Conservation (phyloP, 2,113 vertebrate species). For the Mus pahari region DNA sequence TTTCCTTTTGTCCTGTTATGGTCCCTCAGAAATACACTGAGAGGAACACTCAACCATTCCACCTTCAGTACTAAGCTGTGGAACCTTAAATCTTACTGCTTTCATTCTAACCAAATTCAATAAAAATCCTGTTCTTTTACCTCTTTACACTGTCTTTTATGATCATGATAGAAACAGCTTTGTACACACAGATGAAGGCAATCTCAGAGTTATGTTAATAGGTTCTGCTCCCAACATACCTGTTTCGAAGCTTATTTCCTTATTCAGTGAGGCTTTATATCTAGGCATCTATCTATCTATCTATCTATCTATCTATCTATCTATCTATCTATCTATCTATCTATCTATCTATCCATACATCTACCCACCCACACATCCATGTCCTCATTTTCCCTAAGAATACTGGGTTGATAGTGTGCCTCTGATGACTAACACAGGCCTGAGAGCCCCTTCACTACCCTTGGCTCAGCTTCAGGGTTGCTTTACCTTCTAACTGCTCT, state of each 20-base stretch:
- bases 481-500: neutral
- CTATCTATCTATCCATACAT: too few species aligned
- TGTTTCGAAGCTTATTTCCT: constrained; percentile 9
- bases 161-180: neutral
- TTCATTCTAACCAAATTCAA: neutral
- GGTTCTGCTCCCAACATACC: neutral
- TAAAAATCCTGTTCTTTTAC: neutral
- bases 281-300: neutral
- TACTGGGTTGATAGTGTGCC: neutral
- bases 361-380: neutral
- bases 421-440: neutral
- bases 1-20: constrained; percentile 14
- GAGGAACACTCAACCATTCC: neutral
- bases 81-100: neutral
- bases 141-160: neutral
- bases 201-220: constrained; percentile 8
- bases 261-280: constrained; percentile 18
- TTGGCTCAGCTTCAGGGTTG: neutral
- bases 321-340: too few species aligned
- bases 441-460: neutral
- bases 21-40: neutral
- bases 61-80: neutral
- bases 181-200: neutral
- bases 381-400: neutral
- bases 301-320: too few species aligned